phyloP scores from a whole-genome alignment of 2,797 vertebrate genomes.

The Lerista edwardsae region DNA sequence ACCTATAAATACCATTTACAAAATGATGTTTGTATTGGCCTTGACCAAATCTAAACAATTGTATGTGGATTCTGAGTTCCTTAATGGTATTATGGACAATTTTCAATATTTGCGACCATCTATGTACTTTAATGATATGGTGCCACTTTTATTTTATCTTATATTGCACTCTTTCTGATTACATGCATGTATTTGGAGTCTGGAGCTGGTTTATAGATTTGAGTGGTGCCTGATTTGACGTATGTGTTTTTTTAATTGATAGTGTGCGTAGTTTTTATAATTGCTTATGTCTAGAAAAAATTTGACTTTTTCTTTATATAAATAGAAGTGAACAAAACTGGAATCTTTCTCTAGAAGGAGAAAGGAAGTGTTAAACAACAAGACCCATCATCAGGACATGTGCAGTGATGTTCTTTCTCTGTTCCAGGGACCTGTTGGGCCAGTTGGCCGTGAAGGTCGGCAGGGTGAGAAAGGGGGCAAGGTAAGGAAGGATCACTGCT shows the following conservation, averaged over 20 bases:
- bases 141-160: neutral
- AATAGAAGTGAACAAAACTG: neutral
- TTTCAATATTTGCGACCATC: neutral
- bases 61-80: neutral
- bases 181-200: neutral
- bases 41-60: neutral
- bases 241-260: neutral
- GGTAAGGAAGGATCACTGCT: conserved; percentile 71
- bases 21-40: neutral
- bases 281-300: neutral
- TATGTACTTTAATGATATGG: neutral
- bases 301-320: neutral
- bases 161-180: neutral
- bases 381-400: neutral
- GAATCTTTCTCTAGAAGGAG: neutral
- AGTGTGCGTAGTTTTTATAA: neutral
- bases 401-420: conserved; percentile 14
- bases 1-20: neutral
- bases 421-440: conserved; percentile 81
- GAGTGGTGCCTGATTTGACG: neutral
- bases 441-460: conserved; percentile 83
- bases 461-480: conserved; percentile 87
- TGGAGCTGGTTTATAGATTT: neutral
- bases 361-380: neutral
- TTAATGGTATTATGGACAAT: neutral